Base-by-base conservation (phyloP, 2,888 invertebrate species). In the Aspidapion aeneum region DNA sequence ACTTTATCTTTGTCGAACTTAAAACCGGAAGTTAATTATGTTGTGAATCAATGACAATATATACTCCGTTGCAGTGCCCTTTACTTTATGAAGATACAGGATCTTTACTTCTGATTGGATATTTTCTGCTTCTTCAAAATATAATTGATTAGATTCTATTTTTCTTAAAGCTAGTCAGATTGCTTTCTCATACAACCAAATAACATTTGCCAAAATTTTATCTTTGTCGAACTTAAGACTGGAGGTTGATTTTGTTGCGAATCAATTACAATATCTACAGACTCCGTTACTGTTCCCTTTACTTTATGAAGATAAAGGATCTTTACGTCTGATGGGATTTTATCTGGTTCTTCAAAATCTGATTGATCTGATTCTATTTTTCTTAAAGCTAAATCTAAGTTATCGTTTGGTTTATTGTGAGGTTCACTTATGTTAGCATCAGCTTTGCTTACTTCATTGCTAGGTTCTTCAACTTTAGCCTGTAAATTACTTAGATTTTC, bases 241-340 rank as follows among this genome's bases (percentile, higher is more conserved):
- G 5, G 60, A 49, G 17, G 60, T 64, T 1, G 61, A 52, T 1
- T 49, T 21, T 35, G 54, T 16, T 18, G 48, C 9, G 21, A 58
- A 55, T 21, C 61, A 20, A 3, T 62, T 61, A 22, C 18, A 18
- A 60, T 35, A 2, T 57, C 59, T 51, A 63, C 67, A 35, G 67
- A 67, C 16, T 65, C 67, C 5, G 67, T 65, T 19, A 63, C 67
- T 3, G 61, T 63, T 3, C 55, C 57, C 57, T 67, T 61, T 18
- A 63, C 67, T 55, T 65, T 63, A 48, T 62, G 64, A 21, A 65
- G 60, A 35, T 67, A 67, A 7, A 67, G 55, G 2, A 67, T 58
- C 49, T 63, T 60, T 1, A 67, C 63, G 19, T 67, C 67, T 2
- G 65, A 63, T 2, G 59, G 57, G 2, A 62, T 1, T 9, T 18